phyloP scores from a whole-genome alignment of 1,140 invertebrate genomes.

The Pentalonia nigronervosa region DNA sequence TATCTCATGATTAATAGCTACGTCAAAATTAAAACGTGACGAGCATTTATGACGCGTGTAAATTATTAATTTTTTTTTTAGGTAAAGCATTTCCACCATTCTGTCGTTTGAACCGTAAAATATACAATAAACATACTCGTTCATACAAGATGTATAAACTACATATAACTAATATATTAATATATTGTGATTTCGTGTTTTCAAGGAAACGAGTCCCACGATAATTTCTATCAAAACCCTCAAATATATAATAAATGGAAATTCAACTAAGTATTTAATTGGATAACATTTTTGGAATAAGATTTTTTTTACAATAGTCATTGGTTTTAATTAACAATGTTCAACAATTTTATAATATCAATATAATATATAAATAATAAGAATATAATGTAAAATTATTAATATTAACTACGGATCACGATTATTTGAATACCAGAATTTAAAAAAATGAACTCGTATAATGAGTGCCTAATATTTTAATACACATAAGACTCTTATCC shows the following conservation, averaged over 20 bases:
- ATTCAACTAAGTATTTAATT: neutral
- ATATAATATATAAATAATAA: too few species aligned
- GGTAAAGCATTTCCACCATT: neutral
- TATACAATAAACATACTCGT: neutral
- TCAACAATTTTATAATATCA: too few species aligned
- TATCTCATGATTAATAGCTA: constrained; percentile 10
- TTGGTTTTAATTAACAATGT: too few species aligned
- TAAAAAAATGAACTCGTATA: too few species aligned
- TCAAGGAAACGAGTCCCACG: neutral
- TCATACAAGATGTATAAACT: neutral
- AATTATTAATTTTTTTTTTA: neutral
- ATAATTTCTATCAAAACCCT: neutral
- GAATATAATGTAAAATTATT: too few species aligned
- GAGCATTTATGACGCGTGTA: constrained; percentile 1
- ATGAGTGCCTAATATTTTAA: too few species aligned
- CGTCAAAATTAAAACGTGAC: neutral
- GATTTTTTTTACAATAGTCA: too few species aligned
- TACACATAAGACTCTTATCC: too few species aligned
- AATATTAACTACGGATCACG: too few species aligned
- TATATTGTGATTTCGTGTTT: neutral
- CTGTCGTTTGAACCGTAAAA: neutral
- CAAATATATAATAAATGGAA: neutral
- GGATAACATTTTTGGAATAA: too few species aligned
- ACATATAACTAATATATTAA: neutral
- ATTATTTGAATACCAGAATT: too few species aligned